These are phyloP conservation scores for Diplodus puntazzo DNA, from an alignment of 2,797 vertebrate species.

Conservation along the genomic window DNA sequence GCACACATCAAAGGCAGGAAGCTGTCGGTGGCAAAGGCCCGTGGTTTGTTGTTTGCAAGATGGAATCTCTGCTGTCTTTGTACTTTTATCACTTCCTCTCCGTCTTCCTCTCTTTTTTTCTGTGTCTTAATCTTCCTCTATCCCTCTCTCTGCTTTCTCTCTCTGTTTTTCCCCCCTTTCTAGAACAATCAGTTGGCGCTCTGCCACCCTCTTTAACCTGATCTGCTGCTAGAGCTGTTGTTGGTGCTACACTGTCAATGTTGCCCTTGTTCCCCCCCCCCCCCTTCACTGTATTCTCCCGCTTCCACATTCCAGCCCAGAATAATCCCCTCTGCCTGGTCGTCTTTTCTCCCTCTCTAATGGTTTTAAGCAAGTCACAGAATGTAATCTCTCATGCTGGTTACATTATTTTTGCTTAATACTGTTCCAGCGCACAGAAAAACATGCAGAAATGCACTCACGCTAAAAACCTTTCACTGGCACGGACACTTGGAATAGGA, in stretches of 20 bases:
- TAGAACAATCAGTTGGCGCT: constrained; percentile 66
- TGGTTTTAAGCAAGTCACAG: constrained; percentile 79
- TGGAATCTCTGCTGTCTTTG: constrained; percentile 74
- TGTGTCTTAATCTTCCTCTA: constrained; percentile 58
- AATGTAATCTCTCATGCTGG: constrained; percentile 82
- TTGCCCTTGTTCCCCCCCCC: constrained; percentile 53
- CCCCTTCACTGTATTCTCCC: constrained; percentile 49
- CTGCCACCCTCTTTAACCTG: constrained; percentile 70
- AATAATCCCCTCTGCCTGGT: constrained; percentile 75
- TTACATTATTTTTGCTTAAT: constrained; percentile 82
- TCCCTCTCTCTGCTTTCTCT: constrained; percentile 36
- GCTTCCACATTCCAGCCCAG: constrained; percentile 73
- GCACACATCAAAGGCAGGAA: constrained; percentile 83
- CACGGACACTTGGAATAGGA: constrained; percentile 12
- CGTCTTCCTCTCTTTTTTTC: constrained; percentile 43
- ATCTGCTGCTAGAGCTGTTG: constrained; percentile 65
- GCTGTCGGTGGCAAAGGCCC: constrained; percentile 75
- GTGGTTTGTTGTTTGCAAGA: constrained; percentile 77
- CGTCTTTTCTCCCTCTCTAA: constrained; percentile 71
- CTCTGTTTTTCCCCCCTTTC: constrained; percentile 57
- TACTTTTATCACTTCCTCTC: constrained; percentile 53
- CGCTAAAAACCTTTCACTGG: constrained; percentile 40
- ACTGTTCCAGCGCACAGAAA: constrained; percentile 43
- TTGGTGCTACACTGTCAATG: constrained; percentile 68
- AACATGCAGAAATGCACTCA: constrained; percentile 34